Percentiles rank a stretch among this genome's conserved stretches.
These are phyloP conservation scores for Urechis unicinctus DNA, from an alignment of 2,888 invertebrate species.

Conservation along the genomic window DNA sequence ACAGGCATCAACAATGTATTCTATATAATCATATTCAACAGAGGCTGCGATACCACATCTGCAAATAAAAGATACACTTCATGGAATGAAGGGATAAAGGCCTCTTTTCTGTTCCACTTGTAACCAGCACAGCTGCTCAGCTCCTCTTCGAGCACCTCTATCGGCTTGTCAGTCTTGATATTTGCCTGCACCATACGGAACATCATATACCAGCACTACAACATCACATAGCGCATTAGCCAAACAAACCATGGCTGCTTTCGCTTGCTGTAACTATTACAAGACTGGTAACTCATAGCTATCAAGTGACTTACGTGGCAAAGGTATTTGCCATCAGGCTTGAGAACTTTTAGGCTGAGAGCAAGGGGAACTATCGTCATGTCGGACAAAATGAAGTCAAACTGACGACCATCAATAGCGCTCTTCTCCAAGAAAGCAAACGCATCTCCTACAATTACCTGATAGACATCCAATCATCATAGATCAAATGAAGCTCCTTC, in stretches of 20 bases:
- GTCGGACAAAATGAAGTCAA: slow-evolving; percentile 89
- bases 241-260: not conserved
- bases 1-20: no score
- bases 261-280: not conserved
- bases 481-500: not conserved
- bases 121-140: no score
- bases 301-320: slow-evolving; percentile 18
- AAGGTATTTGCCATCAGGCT: slow-evolving; percentile 58
- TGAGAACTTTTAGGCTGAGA: slow-evolving; percentile 72
- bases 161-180: no score
- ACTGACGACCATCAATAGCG: slow-evolving; percentile 64
- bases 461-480: not conserved
- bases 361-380: slow-evolving; percentile 85
- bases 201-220: not conserved
- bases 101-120: slow-evolving; percentile 19
- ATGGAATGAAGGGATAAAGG: slow-evolving; percentile 29
- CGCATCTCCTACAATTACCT: slow-evolving; percentile 62
- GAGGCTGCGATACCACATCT: no score
- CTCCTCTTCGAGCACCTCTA: no score
- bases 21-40: no score
- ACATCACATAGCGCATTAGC: no score
- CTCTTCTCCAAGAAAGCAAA: slow-evolving; percentile 61
- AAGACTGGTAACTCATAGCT: no score
- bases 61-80: slow-evolving; percentile 37
- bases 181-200: slow-evolving; percentile 16